phyloP scores from a whole-genome alignment of 2,113 vertebrate genomes.

The Tonatia bakeri region DNA sequence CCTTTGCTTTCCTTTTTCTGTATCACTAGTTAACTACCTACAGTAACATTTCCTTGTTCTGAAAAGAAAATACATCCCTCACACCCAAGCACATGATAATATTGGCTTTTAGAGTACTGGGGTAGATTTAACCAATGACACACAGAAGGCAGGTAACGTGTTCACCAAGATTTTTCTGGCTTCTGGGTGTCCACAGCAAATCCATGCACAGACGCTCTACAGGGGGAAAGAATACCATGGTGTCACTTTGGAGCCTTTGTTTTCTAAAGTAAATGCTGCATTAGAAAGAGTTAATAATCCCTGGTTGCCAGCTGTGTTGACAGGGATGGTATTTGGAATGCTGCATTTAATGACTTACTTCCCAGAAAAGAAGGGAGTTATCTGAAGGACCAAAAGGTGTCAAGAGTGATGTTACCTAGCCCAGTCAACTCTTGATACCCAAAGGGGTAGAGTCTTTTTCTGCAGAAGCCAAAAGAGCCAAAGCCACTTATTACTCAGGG shows the following conservation, averaged over 20 bases:
- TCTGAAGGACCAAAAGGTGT: conserved; percentile 19
- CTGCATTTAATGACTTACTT: not conserved
- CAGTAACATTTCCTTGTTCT: not conserved
- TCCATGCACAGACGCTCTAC: not conserved
- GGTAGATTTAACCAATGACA: not conserved
- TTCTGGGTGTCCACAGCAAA: not conserved
- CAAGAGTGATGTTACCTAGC: not conserved
- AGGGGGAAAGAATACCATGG: not conserved
- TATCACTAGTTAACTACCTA: too few relatives aligned
- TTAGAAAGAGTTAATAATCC: not conserved
- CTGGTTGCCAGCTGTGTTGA: not conserved
- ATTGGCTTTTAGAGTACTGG: not conserved
- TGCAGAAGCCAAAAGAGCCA: not conserved
- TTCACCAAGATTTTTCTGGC: not conserved
- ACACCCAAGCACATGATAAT: too few relatives aligned
- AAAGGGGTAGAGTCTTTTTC: not conserved
- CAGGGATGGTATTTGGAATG: not conserved
- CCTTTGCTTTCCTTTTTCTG: too few relatives aligned
- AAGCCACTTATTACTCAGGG: not conserved
- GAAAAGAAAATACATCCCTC: not conserved
- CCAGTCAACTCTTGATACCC: not conserved
- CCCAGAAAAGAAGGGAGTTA: not conserved
- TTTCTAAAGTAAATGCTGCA: conserved; percentile 1
- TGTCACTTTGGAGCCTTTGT: conserved; percentile 27
- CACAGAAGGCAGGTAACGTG: not conserved